These are phyloP conservation scores for Bucorvus abyssinicus DNA, from an alignment of 2,797 vertebrate genomes.

Conservation along the genomic window DNA sequence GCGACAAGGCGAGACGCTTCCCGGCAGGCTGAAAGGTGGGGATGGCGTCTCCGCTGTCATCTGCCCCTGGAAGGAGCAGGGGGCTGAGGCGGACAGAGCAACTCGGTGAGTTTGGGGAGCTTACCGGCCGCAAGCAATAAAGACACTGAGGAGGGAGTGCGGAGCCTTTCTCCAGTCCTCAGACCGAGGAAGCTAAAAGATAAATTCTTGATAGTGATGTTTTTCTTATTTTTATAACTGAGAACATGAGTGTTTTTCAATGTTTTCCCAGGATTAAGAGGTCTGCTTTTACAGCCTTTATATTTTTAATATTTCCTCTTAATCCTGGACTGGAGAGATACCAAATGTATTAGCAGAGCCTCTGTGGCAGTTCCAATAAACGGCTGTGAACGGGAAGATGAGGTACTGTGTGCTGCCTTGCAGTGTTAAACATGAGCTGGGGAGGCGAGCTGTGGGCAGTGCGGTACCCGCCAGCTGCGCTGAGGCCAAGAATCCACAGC, in stretches of 20 bases:
- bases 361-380: neutral
- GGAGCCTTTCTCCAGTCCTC: conserved; percentile 56
- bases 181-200: conserved; percentile 25
- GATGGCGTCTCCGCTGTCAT: neutral
- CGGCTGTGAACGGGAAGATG: neutral
- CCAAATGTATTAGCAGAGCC: conserved; percentile 39
- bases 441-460: neutral
- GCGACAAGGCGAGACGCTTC: neutral
- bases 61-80: neutral
- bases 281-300: conserved; percentile 39
- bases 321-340: conserved; percentile 6
- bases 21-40: neutral
- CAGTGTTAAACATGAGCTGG: neutral
- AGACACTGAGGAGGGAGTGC: neutral
- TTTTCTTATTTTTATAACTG: conserved; percentile 33
- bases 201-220: neutral
- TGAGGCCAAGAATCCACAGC: neutral
- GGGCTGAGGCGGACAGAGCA: neutral
- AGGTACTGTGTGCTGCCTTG: neutral
- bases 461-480: neutral
- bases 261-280: conserved; percentile 40
- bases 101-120: neutral
- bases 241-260: neutral
- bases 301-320: conserved; percentile 26
- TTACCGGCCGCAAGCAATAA: conserved; percentile 72